A percentile compares a stretch with the other conserved stretches of the same genome.
phyloP scores from a whole-genome alignment of 2,888 invertebrate species.

The Dysmachus trigonus region DNA sequence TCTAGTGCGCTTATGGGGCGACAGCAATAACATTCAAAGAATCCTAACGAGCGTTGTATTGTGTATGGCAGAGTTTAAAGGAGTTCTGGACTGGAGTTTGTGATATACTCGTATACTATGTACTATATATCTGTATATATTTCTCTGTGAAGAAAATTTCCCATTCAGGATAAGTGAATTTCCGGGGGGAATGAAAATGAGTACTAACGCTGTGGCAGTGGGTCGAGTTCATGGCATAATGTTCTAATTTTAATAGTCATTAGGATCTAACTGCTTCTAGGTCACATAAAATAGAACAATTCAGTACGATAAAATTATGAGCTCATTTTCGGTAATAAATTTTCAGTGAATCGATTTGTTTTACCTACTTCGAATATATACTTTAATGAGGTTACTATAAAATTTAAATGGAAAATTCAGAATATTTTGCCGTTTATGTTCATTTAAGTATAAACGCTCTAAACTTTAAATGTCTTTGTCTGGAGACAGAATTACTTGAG shows the following conservation, averaged over 20 bases:
- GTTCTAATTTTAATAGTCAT: neutral
- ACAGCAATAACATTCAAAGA: neutral
- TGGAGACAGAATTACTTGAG: too few relatives aligned
- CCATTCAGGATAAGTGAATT: neutral
- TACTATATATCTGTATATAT: neutral
- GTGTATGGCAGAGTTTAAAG: neutral
- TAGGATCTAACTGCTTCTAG: neutral
- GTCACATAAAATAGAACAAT: neutral
- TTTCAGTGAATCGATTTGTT: too few relatives aligned
- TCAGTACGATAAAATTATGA: neutral
- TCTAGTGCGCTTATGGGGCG: neutral
- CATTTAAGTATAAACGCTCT: too few relatives aligned
- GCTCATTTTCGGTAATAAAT: neutral
- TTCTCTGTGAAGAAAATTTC: neutral
- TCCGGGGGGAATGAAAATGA: neutral
- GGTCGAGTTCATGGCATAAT: neutral
- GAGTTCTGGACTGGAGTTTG: neutral
- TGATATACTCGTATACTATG: neutral
- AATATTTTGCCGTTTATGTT: too few relatives aligned
- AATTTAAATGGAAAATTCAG: too few relatives aligned
- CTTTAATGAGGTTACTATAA: too few relatives aligned
- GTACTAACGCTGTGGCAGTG: neutral
- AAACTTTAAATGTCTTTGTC: too few relatives aligned
- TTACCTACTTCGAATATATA: too few relatives aligned
- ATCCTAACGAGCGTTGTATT: neutral